Conservation (phyloP, 1,140 invertebrate species). For the Atta texana region DNA sequence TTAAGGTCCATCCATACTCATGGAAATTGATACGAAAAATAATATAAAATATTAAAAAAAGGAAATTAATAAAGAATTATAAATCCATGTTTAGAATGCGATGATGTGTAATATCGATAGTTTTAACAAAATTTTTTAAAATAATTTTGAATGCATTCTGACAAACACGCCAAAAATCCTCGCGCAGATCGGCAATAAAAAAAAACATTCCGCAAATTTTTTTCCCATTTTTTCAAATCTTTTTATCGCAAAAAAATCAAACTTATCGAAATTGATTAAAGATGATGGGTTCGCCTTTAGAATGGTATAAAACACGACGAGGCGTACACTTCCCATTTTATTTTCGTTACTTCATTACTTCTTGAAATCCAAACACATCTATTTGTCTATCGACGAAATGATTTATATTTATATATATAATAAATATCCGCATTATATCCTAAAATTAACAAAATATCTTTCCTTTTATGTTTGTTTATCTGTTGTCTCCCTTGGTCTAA, state of each 20-base stretch:
- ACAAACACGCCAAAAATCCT: background rate
- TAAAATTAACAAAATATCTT: conserved; percentile 84
- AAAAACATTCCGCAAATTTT: background rate
- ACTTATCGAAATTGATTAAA: background rate
- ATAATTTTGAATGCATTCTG: background rate
- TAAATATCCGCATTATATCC: conserved; percentile 81
- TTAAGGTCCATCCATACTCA: background rate
- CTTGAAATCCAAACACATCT: conserved; percentile 83
- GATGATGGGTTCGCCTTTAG: too few species aligned
- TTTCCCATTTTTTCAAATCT: background rate
- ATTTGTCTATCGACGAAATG: conserved; percentile 80
- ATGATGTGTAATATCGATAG: background rate
- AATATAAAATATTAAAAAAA: background rate
- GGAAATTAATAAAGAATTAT: background rate
- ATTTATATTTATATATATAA: conserved; percentile 76
- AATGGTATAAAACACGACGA: background rate
- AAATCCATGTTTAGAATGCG: background rate
- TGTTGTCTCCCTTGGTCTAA: conserved; percentile 71
- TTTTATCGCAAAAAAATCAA: background rate
- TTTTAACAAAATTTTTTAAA: background rate
- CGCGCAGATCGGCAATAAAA: background rate
- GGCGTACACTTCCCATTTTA: conserved; percentile 51
- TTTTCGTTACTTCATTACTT: conserved; percentile 73
- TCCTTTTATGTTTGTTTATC: conserved; percentile 68
- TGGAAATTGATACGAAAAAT: background rate